phyloP scores from a whole-genome alignment of 2,888 invertebrate species.

The Sclerodermus sp. region DNA sequence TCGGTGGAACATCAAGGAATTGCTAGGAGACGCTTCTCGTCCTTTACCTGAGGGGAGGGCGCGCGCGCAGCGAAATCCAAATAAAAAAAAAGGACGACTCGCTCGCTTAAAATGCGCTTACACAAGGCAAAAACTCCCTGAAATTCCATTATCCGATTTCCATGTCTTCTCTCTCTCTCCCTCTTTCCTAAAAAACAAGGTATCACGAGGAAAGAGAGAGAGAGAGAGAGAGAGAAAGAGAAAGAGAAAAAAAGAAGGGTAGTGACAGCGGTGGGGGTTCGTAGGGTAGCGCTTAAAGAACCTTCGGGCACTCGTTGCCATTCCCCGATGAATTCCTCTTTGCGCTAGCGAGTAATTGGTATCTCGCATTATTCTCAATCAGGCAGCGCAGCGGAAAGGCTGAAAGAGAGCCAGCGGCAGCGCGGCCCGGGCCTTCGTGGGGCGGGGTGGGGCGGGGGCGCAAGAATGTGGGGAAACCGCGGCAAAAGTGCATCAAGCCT shows the following conservation, averaged over 20 bases:
- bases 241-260: no score
- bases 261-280: neutral
- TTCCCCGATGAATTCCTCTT: slow-evolving; percentile 34
- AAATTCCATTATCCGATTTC: no score
- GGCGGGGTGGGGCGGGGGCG: slow-evolving; percentile 5
- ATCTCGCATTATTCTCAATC: slow-evolving; percentile 38
- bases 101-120: no score
- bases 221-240: no score
- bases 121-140: no score
- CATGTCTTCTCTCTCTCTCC: no score
- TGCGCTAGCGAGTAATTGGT: slow-evolving; percentile 33
- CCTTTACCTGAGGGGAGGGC: slow-evolving; percentile 13
- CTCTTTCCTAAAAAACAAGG: no score
- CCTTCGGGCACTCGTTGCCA: slow-evolving; percentile 5
- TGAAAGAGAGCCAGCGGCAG: slow-evolving; percentile 1
- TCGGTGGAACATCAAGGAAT: slow-evolving; percentile 33
- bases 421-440: no score
- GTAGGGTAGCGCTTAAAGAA: neutral
- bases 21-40: slow-evolving; percentile 28
- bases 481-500: slow-evolving; percentile 29
- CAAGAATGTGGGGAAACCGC: slow-evolving; percentile 23
- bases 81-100: no score
- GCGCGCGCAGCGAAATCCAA: no score
- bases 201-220: no score
- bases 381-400: slow-evolving; percentile 1